phyloP scores from a whole-genome alignment of 1,140 invertebrate species.

The Drosophila murphyi region DNA sequence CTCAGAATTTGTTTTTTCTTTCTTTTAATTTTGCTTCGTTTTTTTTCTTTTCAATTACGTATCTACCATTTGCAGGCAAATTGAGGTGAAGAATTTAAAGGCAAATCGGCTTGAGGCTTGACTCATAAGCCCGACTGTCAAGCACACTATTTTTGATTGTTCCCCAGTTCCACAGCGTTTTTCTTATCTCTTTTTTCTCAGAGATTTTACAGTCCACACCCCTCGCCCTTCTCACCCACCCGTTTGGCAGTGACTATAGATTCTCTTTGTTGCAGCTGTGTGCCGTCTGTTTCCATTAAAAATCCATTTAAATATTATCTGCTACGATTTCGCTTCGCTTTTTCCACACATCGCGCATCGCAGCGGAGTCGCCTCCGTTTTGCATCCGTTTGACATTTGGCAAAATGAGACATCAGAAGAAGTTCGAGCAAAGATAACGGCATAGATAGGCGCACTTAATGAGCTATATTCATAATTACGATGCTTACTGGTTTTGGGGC shows the following conservation, averaged over 20 bases:
- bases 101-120: slow-evolving; percentile 54
- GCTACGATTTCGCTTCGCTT: slow-evolving; percentile 31
- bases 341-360: slow-evolving; percentile 19
- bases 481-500: neutral
- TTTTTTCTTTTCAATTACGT: slow-evolving; percentile 43
- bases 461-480: slow-evolving; percentile 32
- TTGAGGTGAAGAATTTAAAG: slow-evolving; percentile 65
- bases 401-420: slow-evolving; percentile 41
- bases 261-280: slow-evolving; percentile 29
- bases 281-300: slow-evolving; percentile 64
- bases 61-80: slow-evolving; percentile 55
- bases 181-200: slow-evolving; percentile 37
- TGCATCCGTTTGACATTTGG: slow-evolving; percentile 62
- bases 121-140: slow-evolving; percentile 33
- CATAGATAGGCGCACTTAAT: slow-evolving; percentile 15
- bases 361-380: neutral
- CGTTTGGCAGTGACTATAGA: neutral
- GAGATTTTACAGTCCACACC: slow-evolving; percentile 22
- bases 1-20: slow-evolving; percentile 3
- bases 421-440: slow-evolving; percentile 23
- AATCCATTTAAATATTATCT: slow-evolving; percentile 73
- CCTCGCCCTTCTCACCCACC: neutral
- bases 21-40: neutral
- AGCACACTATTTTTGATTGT: slow-evolving; percentile 13
- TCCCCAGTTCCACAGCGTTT: neutral